A percentile compares a stretch with the other conserved stretches of the same genome.
Evolutionary conservation across 2,888 invertebrate genomes (phyloP).

Genomic region (Taenaris catops): DNA sequence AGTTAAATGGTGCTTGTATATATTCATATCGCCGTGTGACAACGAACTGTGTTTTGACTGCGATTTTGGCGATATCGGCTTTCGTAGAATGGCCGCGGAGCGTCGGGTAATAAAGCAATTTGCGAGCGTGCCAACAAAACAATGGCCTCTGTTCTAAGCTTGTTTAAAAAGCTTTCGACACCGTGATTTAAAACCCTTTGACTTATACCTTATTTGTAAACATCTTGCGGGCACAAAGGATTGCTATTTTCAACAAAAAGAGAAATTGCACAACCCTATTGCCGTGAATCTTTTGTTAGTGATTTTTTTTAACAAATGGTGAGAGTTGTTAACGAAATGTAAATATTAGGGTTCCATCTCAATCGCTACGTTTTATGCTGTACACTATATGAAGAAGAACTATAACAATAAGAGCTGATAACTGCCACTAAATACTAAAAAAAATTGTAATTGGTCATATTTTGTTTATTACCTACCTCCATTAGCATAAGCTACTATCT

Average conservation of each 20-base stretch:
- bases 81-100: slow-evolving; percentile 55
- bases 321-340: slow-evolving; percentile 44
- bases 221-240: slow-evolving; percentile 66
- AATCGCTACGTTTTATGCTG: too few relatives aligned
- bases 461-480: too few relatives aligned
- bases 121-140: slow-evolving; percentile 71
- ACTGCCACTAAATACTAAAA: too few relatives aligned
- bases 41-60: slow-evolving; percentile 71
- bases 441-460: too few relatives aligned
- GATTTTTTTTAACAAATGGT: slow-evolving; percentile 42
- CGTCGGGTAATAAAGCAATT: slow-evolving; percentile 74
- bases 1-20: slow-evolving; percentile 4
- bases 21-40: slow-evolving; percentile 35
- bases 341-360: slow-evolving; percentile 25
- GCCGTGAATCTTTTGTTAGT: slow-evolving; percentile 59
- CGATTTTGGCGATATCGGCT: slow-evolving; percentile 68
- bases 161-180: slow-evolving; percentile 77
- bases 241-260: slow-evolving; percentile 54
- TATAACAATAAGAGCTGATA: too few relatives aligned
- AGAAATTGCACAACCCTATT: slow-evolving; percentile 71
- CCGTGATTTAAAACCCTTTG: slow-evolving; percentile 78
- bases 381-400: too few relatives aligned
- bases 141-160: slow-evolving; percentile 70
- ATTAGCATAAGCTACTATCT: too few relatives aligned
- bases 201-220: slow-evolving; percentile 74